These are phyloP conservation scores for Tortrix viridana DNA, from an alignment of 2,888 invertebrate species.

Conservation along the genomic window DNA sequence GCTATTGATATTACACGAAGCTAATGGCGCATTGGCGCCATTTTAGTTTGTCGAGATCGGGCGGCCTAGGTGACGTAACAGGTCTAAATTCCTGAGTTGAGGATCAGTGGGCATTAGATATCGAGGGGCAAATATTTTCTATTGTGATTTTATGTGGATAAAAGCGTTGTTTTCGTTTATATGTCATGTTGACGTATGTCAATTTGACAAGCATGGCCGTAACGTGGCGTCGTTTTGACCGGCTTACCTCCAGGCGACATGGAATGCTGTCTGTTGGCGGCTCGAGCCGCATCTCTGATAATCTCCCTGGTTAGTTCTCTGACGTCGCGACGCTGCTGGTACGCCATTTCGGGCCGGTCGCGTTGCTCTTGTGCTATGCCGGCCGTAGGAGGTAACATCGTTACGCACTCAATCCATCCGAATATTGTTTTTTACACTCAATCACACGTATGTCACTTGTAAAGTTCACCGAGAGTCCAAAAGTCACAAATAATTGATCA, in stretches of 20 bases:
- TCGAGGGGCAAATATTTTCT: slow-evolving; percentile 48
- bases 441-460: slow-evolving; percentile 53
- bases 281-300: slow-evolving; percentile 74
- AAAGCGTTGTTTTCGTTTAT: slow-evolving; percentile 75
- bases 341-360: slow-evolving; percentile 80
- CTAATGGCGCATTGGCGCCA: slow-evolving; percentile 75
- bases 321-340: slow-evolving; percentile 77
- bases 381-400: slow-evolving; percentile 81
- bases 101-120: slow-evolving; percentile 43
- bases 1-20: slow-evolving; percentile 42
- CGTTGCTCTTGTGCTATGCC: slow-evolving; percentile 77
- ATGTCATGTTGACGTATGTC: slow-evolving; percentile 85
- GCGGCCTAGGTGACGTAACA: slow-evolving; percentile 76
- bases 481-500: slow-evolving; percentile 43
- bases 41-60: slow-evolving; percentile 74
- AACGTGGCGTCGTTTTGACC: slow-evolving; percentile 81
- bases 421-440: slow-evolving; percentile 56
- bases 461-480: slow-evolving; percentile 47
- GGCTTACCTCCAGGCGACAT: slow-evolving; percentile 79
- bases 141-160: slow-evolving; percentile 54
- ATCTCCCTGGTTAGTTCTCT: slow-evolving; percentile 77
- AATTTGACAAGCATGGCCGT: slow-evolving; percentile 83
- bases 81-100: slow-evolving; percentile 56
- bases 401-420: slow-evolving; percentile 74
- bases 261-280: slow-evolving; percentile 71